Base-by-base conservation (phyloP, 2,797 vertebrate genomes). In the Epinephelus awoara region DNA sequence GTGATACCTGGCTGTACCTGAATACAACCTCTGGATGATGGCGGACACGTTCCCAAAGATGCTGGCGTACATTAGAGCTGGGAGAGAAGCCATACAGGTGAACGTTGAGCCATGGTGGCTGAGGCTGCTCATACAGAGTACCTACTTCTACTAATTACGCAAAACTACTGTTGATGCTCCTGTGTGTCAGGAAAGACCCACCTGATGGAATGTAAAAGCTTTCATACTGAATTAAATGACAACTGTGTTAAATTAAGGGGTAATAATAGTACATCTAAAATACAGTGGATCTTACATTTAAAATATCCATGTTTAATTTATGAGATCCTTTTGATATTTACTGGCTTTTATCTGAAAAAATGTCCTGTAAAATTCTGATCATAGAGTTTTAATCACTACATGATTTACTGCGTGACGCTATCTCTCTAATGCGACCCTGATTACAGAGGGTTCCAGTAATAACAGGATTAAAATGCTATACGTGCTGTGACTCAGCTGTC, bases 21-120 rank as follows among this genome's bases (percentile, higher is more conserved):
- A 99, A 89, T 99, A 99, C 54, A 99, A 94, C 77, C 98, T 96
- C 96, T 99, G 98, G 95, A 99, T 99, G 95, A 99, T 99, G 93
- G 98, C 98, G 17, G 98, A 99, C 75, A 99, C 98, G 6, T 99
- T 99, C 57, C 98, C 98, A 87, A 99, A 99, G 95, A 99, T 99
- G 93, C 98, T 99, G 92, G 98, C 98, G 3, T 99, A 99, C 98
- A 99, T 99, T 79, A 99, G 92, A 87, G 98, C 98, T 99, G 92
- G 69, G 91, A 91, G 94, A 93, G 88, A 94, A 55, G 77, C 62
- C 72, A 79, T 1, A 80, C 19, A 76, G 70, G 51, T 34, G 69
- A 59, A 3, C 4, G 18, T 61, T 85, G 61, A 83, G 69, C 18
- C 27, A 17, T 0, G 27, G 59, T 1, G 38, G 62, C 23, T 46